Percentiles rank a stretch among this genome's conserved stretches.
Evolutionary conservation across 1,140 invertebrate species (phyloP).

Genomic region (Anastrepha obliqua): DNA sequence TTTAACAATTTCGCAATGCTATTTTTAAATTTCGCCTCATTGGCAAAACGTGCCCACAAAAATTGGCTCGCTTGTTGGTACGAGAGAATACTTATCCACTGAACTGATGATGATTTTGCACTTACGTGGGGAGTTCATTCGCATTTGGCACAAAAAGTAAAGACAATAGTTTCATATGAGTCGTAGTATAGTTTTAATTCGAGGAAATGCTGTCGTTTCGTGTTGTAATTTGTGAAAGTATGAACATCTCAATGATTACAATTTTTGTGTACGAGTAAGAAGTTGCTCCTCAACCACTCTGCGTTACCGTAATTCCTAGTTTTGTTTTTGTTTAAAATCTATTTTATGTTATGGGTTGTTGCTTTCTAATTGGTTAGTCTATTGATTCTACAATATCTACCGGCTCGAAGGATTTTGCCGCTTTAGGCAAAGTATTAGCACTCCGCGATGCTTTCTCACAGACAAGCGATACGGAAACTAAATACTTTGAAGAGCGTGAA

Average conservation of each 20-base stretch:
- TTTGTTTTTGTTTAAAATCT: background rate
- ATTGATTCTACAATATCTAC: constrained; percentile 20
- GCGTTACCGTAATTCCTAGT: background rate
- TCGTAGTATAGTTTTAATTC: background rate
- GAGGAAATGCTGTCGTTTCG: background rate
- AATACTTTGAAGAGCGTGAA: constrained; percentile 61
- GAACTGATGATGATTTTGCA: constrained; percentile 22
- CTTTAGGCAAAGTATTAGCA: constrained; percentile 56
- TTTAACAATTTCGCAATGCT: background rate
- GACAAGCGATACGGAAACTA: constrained; percentile 69
- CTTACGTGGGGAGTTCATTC: constrained; percentile 37
- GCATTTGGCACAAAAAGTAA: constrained; percentile 14
- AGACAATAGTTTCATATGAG: background rate
- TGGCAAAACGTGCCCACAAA: constrained; percentile 1
- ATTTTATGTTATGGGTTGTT: background rate
- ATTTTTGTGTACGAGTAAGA: too few relatives aligned
- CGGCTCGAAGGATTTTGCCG: constrained; percentile 56
- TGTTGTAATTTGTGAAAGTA: background rate
- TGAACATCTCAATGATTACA: background rate
- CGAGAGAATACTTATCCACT: background rate
- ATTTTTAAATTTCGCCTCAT: constrained; percentile 44
- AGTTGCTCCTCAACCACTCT: background rate
- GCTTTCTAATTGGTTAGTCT: background rate
- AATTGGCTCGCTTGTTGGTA: background rate
- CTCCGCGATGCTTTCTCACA: constrained; percentile 71